Conservation (phyloP, 2,888 invertebrate species). For the Bombylius major region DNA sequence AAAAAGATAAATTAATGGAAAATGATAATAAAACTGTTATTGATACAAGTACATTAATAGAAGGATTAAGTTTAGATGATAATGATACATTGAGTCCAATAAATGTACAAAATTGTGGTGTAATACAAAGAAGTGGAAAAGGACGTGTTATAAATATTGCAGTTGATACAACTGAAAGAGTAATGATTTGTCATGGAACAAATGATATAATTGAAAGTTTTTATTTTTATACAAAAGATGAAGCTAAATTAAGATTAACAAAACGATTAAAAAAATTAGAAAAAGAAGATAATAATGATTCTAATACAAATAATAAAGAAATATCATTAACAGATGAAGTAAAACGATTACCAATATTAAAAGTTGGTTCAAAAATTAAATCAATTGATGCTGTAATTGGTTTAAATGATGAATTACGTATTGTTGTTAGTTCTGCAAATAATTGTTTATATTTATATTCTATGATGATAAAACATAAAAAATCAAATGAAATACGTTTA, state of each 20-base stretch:
- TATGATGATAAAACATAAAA: constrained; percentile 41
- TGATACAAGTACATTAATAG: constrained; percentile 26
- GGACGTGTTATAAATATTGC: constrained; percentile 67
- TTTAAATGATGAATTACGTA: constrained; percentile 54
- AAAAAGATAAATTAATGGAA: constrained; percentile 36
- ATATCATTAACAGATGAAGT: constrained; percentile 61
- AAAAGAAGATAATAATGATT: constrained; percentile 41
- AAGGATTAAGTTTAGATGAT: constrained; percentile 29
- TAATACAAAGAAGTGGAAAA: constrained; percentile 61
- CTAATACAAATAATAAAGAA: constrained; percentile 43
- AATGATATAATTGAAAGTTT: constrained; percentile 75
- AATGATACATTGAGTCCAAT: constrained; percentile 45
- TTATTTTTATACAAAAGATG: constrained; percentile 61
- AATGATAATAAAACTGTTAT: constrained; percentile 8
- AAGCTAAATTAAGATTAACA: constrained; percentile 52
- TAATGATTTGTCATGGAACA: constrained; percentile 72
- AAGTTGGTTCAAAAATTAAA: constrained; percentile 55
- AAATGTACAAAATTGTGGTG: constrained; percentile 65
- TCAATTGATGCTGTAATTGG: constrained; percentile 57
- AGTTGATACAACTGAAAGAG: constrained; percentile 55
- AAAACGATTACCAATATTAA: constrained; percentile 51
- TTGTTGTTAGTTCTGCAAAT: constrained; percentile 53
- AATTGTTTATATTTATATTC: constrained; percentile 62
- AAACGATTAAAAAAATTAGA: constrained; percentile 64
- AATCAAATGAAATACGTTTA: constrained; percentile 40